These are phyloP conservation scores for Aphelenchoides besseyi DNA, from an alignment of 1,140 invertebrate genomes.

Conservation along the genomic window DNA sequence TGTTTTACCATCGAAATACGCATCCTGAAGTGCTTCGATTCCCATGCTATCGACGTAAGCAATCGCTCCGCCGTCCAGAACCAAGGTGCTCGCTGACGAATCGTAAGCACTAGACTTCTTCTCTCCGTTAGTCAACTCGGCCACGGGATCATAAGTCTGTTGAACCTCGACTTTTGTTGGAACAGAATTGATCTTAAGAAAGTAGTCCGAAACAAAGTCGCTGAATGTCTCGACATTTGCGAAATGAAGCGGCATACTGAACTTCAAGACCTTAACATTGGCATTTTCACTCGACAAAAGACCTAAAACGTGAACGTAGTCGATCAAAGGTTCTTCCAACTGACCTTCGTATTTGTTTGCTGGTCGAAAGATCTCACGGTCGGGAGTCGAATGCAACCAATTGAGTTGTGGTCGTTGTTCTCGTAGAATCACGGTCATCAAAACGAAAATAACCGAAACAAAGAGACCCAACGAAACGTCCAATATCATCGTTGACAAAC, in stretches of 20 bases:
- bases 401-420: conserved; percentile 56
- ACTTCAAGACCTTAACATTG: conserved; percentile 29
- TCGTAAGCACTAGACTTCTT: conserved; percentile 19
- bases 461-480: conserved; percentile 68
- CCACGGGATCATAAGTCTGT: background rate
- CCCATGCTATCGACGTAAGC: conserved; percentile 43
- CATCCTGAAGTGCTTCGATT: conserved; percentile 35
- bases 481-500: conserved; percentile 65
- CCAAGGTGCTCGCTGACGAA: conserved; percentile 8
- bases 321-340: conserved; percentile 8
- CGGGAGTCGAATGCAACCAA: conserved; percentile 13
- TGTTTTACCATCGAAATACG: conserved; percentile 1
- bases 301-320: too few relatives aligned
- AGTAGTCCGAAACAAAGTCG: conserved; percentile 33
- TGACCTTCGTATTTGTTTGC: too few relatives aligned
- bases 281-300: conserved; percentile 10
- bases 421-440: conserved; percentile 66
- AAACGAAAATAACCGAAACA: conserved; percentile 65
- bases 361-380: conserved; percentile 19
- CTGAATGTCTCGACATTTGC: conserved; percentile 45
- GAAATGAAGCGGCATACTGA: conserved; percentile 47
- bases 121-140: background rate
- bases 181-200: conserved; percentile 4
- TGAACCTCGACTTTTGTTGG: background rate
- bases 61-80: conserved; percentile 41